phyloP scores from a whole-genome alignment of 2,113 vertebrate species.

The Xenopus borealis region DNA sequence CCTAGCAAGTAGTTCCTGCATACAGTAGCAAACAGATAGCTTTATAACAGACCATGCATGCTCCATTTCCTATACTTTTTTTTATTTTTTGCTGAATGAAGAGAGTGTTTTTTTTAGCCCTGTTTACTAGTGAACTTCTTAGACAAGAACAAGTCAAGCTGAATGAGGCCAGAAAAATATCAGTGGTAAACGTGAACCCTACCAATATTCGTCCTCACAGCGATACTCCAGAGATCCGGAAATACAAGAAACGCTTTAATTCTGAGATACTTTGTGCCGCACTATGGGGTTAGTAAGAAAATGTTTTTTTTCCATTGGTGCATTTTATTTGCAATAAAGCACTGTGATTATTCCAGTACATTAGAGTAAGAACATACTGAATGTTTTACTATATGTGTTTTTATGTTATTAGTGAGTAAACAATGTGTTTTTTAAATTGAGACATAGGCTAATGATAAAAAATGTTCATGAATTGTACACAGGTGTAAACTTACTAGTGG shows the following conservation, averaged over 20 bases:
- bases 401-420: too few relatives aligned
- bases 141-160: constrained; percentile 95
- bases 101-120: constrained; percentile 62
- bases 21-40: not conserved
- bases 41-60: constrained; percentile 33
- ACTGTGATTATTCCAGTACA: too few relatives aligned
- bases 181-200: constrained; percentile 96
- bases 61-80: constrained; percentile 28
- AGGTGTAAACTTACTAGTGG: constrained; percentile 96
- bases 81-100: constrained; percentile 40
- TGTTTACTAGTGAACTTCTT: constrained; percentile 88
- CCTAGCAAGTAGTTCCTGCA: not conserved
- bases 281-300: constrained; percentile 81
- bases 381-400: too few relatives aligned
- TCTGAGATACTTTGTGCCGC: constrained; percentile 97
- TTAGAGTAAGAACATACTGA: too few relatives aligned
- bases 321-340: too few relatives aligned
- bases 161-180: constrained; percentile 96
- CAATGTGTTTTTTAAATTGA: too few relatives aligned
- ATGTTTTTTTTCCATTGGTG: not conserved
- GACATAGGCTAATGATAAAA: not conserved
- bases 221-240: constrained; percentile 96
- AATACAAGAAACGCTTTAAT: constrained; percentile 99
- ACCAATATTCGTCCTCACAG: constrained; percentile 98
- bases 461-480: constrained; percentile 32